These are phyloP conservation scores for Hexactinellida sp. DNA, from an alignment of 37 sponge, comb jelly and placozoan species.

Conservation along the genomic window DNA sequence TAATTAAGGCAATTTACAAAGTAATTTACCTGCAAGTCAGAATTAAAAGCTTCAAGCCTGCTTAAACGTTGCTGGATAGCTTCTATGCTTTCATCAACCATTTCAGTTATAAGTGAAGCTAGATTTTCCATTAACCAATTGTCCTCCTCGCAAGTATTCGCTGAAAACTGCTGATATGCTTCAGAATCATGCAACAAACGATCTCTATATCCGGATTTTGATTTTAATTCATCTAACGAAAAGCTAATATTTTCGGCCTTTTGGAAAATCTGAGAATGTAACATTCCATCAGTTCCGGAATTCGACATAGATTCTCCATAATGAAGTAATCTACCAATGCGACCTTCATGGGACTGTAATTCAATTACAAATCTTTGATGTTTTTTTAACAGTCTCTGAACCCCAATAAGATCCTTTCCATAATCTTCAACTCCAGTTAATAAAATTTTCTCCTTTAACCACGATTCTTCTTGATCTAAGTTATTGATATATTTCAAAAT, in stretches of 20 bases:
- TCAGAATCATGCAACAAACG: neutral
- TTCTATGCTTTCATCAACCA: neutral
- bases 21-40: neutral
- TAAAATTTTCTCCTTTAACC: constrained; percentile 51
- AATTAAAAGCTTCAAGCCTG: neutral
- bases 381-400: constrained; percentile 72
- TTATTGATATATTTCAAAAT: neutral
- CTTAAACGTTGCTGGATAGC: neutral
- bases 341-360: constrained; percentile 50
- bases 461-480: neutral
- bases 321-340: neutral
- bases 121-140: neutral
- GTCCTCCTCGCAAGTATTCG: neutral
- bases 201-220: neutral
- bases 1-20: neutral
- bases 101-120: neutral
- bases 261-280: neutral
- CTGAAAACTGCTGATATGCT: neutral
- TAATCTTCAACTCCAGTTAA: constrained; percentile 47
- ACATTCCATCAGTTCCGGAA: neutral
- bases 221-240: neutral
- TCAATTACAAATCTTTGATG: constrained; percentile 64
- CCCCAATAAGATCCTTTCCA: constrained; percentile 64
- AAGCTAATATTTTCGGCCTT: neutral
- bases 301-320: neutral